Evolutionary conservation across 2,113 vertebrate species (phyloP).

Genomic region (Tursiops truncatus): DNA sequence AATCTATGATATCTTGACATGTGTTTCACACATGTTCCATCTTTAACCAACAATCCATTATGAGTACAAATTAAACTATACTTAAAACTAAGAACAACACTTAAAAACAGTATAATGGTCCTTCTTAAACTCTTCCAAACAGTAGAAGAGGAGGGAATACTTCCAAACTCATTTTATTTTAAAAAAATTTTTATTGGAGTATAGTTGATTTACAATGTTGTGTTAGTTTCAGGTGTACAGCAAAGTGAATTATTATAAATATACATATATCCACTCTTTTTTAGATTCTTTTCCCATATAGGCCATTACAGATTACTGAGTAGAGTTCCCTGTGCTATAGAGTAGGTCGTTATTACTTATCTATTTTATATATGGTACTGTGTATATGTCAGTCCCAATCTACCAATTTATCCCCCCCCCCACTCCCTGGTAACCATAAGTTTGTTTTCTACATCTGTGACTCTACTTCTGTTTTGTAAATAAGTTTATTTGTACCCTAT

Average conservation of each 20-base stretch:
- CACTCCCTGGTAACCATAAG: neutral
- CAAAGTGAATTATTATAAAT: neutral
- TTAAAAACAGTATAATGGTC: neutral
- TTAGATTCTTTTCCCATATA: neutral
- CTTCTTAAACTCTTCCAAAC: neutral
- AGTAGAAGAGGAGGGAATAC: neutral
- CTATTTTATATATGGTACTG: neutral
- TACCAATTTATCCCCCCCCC: neutral
- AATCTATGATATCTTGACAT: slow-evolving; percentile 21
- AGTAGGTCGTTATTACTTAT: neutral
- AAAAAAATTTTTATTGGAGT: neutral
- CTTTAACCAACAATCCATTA: neutral
- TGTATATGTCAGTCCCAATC: neutral
- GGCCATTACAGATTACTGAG: neutral
- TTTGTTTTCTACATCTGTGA: neutral
- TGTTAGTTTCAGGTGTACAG: too few species aligned
- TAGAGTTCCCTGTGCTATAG: neutral
- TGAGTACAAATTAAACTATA: slow-evolving; percentile 16
- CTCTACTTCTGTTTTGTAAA: neutral
- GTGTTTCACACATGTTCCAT: slow-evolving; percentile 26
- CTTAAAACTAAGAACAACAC: neutral
- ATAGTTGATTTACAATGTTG: neutral
- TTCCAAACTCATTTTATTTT: neutral
- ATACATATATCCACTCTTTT: neutral
- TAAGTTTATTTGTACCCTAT: neutral